These are phyloP conservation scores for Dimorphilus gyrociliatus DNA, from an alignment of 2,888 invertebrate genomes.

Conservation along the genomic window DNA sequence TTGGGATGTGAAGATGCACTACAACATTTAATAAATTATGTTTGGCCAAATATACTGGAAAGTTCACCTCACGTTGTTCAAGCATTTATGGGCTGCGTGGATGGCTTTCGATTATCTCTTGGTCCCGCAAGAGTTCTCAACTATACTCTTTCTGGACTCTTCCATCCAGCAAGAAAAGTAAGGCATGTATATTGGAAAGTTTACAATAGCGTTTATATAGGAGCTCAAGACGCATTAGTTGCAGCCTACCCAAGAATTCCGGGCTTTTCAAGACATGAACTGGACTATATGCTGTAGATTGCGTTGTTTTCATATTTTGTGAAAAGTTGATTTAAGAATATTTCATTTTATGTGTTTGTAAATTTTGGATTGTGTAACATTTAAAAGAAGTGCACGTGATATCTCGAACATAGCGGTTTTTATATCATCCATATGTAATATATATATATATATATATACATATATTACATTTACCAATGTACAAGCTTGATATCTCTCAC, in stretches of 20 bases:
- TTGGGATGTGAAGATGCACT: conserved; percentile 98
- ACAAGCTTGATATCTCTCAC: no score
- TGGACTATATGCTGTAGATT: conserved; percentile 34
- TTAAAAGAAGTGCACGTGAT: no score
- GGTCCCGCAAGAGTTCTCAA: conserved; percentile 92
- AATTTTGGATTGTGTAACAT: no score
- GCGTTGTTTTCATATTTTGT: no score
- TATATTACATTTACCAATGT: no score
- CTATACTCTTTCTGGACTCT: conserved; percentile 82
- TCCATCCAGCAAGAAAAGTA: conserved; percentile 96
- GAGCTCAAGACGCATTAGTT: conserved; percentile 91
- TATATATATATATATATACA: no score
- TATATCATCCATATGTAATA: no score
- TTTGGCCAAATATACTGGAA: conserved; percentile 99
- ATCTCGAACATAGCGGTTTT: no score
- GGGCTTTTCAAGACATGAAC: conserved; percentile 32
- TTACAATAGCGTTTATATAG: conserved; percentile 96
- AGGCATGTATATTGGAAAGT: conserved; percentile 99
- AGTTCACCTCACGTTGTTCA: conserved; percentile 98
- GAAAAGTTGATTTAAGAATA: no score
- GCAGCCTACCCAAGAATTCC: conserved; percentile 91
- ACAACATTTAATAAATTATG: conserved; percentile 86
- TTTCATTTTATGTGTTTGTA: no score
- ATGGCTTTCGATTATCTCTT: conserved; percentile 85
- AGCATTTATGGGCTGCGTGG: conserved; percentile 97